Evolutionary conservation across 1,140 invertebrate genomes (phyloP), one percentile per base, ranked within the genome.

Genomic region (Drosophila tani): DNA sequence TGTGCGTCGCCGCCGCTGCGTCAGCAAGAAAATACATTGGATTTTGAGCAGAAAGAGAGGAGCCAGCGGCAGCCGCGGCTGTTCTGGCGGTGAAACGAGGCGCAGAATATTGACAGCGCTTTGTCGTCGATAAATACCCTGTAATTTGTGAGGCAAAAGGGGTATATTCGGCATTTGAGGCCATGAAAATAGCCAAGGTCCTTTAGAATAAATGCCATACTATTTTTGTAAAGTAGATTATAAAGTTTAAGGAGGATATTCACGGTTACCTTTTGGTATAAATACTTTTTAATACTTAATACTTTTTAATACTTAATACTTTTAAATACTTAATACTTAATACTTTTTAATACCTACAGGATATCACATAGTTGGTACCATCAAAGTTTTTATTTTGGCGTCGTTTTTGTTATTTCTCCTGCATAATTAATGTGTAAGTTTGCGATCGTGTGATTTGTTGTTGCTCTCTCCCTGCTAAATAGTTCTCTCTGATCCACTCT

Each of bases 21-120:
- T 85, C 82, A 85, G 82, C 82, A 82, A 75, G 82, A 85, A 85
- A 85, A 86, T 79, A 74, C 55, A 47, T 32, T 82, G 55, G 15
- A 40, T 56, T 38, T 40, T 56, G 14, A 56, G 53, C 53, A 55
- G 32, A 38, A 12, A 32, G 49, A 19, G 32, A 55, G 14, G 5
- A 7, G 21, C 14, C 21, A 65, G 65, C 75, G 58, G 51, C 41
- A 66, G 59, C 62, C 43, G 27, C 17, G 53, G 46, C 15, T 32
- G 46, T 51, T 67, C 56, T 67, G 57, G 17, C 45, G 49, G 45
- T 19, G 35, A 68, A 65, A 62, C 63, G 63, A 45, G 40, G 63
- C 63, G 63, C 63, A 65, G 19, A 65, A 65, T 65, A 63, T 65
- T 60, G 63, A 63, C 63, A 65, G 43, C 56, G 57, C 63, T 43